Evolutionary conservation across 2,113 vertebrate genomes (phyloP), one percentile per base, ranked within the genome.

Genomic region (Picathartes gymnocephalus): DNA sequence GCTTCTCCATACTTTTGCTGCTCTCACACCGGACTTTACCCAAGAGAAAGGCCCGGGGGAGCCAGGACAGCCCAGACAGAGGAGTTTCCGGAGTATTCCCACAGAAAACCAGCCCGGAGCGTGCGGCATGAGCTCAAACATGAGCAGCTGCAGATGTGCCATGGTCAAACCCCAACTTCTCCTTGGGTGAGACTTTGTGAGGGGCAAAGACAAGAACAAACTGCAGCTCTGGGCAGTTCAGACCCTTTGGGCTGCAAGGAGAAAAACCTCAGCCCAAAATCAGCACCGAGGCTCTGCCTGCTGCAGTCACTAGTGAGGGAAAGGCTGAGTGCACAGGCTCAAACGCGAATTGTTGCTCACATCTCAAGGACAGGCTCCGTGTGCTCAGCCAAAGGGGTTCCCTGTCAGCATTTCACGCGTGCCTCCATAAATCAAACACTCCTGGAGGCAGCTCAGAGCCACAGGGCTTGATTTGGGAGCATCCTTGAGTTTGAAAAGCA

Each of bases 141-240:
- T 0, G 0, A 17, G 6, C 7, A 0, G 1, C 39, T 64, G 62
- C 25, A 37, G 54, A n/a, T 18, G 31, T 1, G 7, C 33, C 2
- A 0, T 3, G 35, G 40, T 31, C 51, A 51, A 48, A 88, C 17
- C 56, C 22, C 47, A 66, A 0, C 24, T 23, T 58, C 18, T 33
- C 69, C 58, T 47, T 10, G 48, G 22, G 58, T 13, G 27, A 72
- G 39, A 18, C 35, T 35, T 33, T 7, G 15, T 3, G 16, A 62
- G 40, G 62, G 60, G 22, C 47, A 57, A n/a, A 53, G 37, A 0
- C 0, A 37, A 21, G 40, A 70, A 10, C 45, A 10, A 54, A 47
- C 27, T 6, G 19, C 60, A 22, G 73, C 82, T 15, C 4, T 3
- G 40, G 47, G 72, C 54, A 33, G 17, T 2, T 42, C 66, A 27